Evolutionary conservation across 2,888 invertebrate genomes (phyloP), one percentile per base, ranked within the genome.

Genomic region (Anoncus sp.): DNA sequence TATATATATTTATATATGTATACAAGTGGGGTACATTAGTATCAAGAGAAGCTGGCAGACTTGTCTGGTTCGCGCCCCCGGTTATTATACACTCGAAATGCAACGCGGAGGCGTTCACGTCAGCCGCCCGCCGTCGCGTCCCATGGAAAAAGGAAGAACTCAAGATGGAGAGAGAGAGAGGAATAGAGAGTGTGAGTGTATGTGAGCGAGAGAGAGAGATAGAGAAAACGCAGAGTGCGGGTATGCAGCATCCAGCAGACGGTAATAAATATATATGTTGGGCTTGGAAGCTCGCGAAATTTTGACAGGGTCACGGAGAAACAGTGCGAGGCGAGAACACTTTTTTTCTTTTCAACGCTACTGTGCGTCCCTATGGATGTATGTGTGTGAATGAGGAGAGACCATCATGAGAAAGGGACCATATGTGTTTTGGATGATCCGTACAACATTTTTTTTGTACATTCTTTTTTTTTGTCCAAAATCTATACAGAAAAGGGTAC

Each of bases 1-100:
- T 35, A 35, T 65, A 20, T 38, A 24, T 40, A 9, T 55, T 12
- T 51, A 24, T 38, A 38, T 43, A 20, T 69, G 27, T 27, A 66
- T 53, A 69, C 62, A 57, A 40, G 35, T 66, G 67, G 62, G 65
- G 57, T 75, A 80, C 82, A 84, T 84, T 82, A 85, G 82, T 84
- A 83, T 81, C 82, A 71, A 79, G 75, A 53, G 77, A 82, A 79
- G 73, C 81, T 84, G 81, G 72, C 75, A 74, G 71, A 76, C 66
- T 67, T 60, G 66, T 75, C 72, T 75, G 77, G 60, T 35, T 79
- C 73, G 73, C 78, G 79, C 75, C 75, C 71, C 72, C 79, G 79
- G 75, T 79, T 79, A 79, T 79, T 79, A 79, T 79, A 79, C 79
- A 75, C 72, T 79, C 75, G 67, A 79, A 69, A 75, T 79, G 71